Conservation (phyloP, 2,113 vertebrate genomes). For the Callopanchax toddi region DNA sequence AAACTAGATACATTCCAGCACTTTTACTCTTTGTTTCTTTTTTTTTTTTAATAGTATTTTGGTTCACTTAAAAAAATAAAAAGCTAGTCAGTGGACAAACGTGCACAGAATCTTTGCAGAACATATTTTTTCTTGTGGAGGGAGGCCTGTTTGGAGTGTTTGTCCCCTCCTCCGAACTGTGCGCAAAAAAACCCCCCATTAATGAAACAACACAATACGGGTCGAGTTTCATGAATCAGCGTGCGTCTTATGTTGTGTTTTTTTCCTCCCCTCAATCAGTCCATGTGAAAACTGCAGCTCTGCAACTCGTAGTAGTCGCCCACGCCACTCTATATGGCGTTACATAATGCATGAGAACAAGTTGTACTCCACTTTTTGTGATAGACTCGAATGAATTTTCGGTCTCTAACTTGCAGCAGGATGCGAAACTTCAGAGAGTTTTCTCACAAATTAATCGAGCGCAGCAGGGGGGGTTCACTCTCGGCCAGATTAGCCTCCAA, state of each 20-base stretch:
- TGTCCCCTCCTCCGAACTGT: slow-evolving; percentile 19
- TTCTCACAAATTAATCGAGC: neutral
- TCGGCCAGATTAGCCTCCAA: neutral
- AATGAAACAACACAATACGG: slow-evolving; percentile 16
- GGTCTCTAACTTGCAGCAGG: neutral
- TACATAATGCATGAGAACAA: slow-evolving; percentile 78
- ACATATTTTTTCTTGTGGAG: slow-evolving; percentile 36
- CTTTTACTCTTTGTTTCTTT: slow-evolving; percentile 22
- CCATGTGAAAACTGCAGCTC: slow-evolving; percentile 41
- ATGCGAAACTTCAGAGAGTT: neutral
- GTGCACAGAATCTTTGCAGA: slow-evolving; percentile 55
- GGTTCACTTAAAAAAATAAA: slow-evolving; percentile 39
- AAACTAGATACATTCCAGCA: slow-evolving; percentile 19
- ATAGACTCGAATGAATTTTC: slow-evolving; percentile 7
- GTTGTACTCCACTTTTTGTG: slow-evolving; percentile 64
- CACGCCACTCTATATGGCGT: slow-evolving; percentile 57
- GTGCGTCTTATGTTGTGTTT: neutral
- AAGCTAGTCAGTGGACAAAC: slow-evolving; percentile 50
- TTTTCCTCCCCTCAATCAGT: slow-evolving; percentile 4
- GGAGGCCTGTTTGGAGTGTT: slow-evolving; percentile 38
- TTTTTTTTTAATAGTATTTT: slow-evolving; percentile 22
- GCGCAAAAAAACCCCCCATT: slow-evolving; percentile 32
- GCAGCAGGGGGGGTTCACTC: neutral
- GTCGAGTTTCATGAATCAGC: slow-evolving; percentile 32
- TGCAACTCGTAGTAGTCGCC: slow-evolving; percentile 73